Evolutionary conservation across 23 tunicate genomes (phyloP).

Genomic region (Ascidia mentula): DNA sequence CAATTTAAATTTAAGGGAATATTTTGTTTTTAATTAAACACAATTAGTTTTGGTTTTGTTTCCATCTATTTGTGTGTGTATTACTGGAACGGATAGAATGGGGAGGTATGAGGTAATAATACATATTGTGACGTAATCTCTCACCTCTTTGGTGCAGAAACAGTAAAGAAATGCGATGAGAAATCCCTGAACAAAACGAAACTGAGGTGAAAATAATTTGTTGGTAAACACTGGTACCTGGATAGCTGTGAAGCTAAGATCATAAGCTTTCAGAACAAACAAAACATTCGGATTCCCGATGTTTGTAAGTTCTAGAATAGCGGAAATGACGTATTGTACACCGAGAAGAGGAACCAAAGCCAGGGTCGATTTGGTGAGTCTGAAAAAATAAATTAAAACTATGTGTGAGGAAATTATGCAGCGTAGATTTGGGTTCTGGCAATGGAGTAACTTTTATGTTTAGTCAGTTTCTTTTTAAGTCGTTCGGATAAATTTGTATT

Average conservation of each 20-base stretch:
- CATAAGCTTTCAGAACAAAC: slow-evolving; percentile 25
- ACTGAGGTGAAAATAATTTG: neutral
- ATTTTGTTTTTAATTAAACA: too few species aligned
- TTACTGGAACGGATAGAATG: too few species aligned
- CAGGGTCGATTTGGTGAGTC: slow-evolving; percentile 70
- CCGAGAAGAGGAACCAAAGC: slow-evolving; percentile 70
- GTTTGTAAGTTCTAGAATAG: slow-evolving; percentile 1
- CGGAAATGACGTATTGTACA: slow-evolving; percentile 45
- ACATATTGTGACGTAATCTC: too few species aligned
- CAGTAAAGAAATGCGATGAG: slow-evolving; percentile 50
- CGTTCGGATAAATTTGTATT: too few species aligned
- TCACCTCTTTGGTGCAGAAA: slow-evolving; percentile 50
- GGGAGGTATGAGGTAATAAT: too few species aligned
- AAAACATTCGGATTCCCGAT: slow-evolving; percentile 23
- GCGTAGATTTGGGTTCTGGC: too few species aligned
- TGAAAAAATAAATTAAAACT: slow-evolving; percentile 12
- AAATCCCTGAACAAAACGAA: slow-evolving; percentile 36
- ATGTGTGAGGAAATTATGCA: too few species aligned
- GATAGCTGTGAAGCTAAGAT: slow-evolving; percentile 17
- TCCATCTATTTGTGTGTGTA: too few species aligned
- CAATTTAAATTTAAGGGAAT: too few species aligned
- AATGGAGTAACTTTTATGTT: too few species aligned
- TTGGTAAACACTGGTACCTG: slow-evolving; percentile 44
- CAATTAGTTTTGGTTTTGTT: too few species aligned
- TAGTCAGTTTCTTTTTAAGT: too few species aligned